Evolutionary conservation across 2,888 invertebrate species (phyloP), one percentile per base, ranked within the genome.

Genomic region (Ormia ochracea): DNA sequence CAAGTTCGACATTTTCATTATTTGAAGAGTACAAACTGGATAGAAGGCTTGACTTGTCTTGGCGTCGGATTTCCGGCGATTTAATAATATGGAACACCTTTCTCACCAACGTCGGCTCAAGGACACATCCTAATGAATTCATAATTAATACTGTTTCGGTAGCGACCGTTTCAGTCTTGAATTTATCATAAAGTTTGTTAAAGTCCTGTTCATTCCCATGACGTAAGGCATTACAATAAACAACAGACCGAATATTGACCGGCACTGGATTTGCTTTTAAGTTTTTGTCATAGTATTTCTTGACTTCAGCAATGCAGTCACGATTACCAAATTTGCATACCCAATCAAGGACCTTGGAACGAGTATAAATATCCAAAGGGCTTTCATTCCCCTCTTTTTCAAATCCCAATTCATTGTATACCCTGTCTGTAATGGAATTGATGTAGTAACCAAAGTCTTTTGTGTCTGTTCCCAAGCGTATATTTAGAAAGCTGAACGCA

Each of bases 161-260:
- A 43, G 94, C 93, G 1, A 94, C 91, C 36, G 92, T 91, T 61
- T 92, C 91, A 0, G 83, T 85, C 61, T 88, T 84, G 88, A 93
- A 95, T 80, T 92, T 91, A 0, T 90, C 82, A 92, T 93, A 94
- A 19, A 95, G 88, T 83, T 90, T 92, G 1, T 92, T 85, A 92
- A 94, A 96, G 79, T 94, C 93, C 0, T 86, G 86, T n/a, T 86
- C 84, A 0, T 89, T 90, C 0, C 94, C 95, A 28, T 92, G 87
- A n/a, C 93, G 91, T 7, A 96, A 90, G 1, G 92, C 95, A 19
- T 92, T 92, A 86, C 96, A 96, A 89, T 96, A 96, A 0, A 96
- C 94, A 61, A 93, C 91, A 23, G 91, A 89, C 63, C 94, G 93
- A 59, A 93, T 91, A 85, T 96, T 94, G 6, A 91, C 91, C 21